These are phyloP conservation scores for Buteo buteo DNA, from an alignment of 2,113 vertebrate species.

Conservation along the genomic window DNA sequence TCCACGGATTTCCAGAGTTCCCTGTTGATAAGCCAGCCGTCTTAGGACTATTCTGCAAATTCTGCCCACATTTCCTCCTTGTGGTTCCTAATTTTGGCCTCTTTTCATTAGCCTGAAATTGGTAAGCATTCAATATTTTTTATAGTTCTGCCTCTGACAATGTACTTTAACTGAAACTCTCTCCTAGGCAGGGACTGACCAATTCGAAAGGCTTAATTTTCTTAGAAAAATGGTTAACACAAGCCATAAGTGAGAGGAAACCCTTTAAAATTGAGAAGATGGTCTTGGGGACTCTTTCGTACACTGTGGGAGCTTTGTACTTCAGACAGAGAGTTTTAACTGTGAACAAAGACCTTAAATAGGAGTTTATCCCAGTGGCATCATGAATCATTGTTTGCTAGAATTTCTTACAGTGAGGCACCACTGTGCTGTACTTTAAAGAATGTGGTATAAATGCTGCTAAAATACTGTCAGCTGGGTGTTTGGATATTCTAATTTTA, in stretches of 20 bases:
- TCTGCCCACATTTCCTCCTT: not conserved
- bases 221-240: not conserved
- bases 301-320: not conserved
- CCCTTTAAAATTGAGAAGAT: not conserved
- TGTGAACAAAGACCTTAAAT: not conserved
- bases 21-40: not conserved
- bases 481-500: conserved; percentile 48
- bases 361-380: not conserved
- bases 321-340: not conserved
- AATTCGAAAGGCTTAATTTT: not conserved
- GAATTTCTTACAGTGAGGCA: not conserved
- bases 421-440: conserved; percentile 7
- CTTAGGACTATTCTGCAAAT: not conserved
- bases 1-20: not conserved
- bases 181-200: not conserved
- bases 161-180: not conserved
- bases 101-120: not conserved
- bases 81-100: not conserved
- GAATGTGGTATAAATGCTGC: conserved; percentile 19
- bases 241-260: not conserved
- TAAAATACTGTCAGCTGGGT: conserved; percentile 31
- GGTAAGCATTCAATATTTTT: not conserved
- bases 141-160: not conserved
- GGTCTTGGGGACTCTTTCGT: not conserved
- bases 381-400: conserved; percentile 11